phyloP scores from a whole-genome alignment of 2,888 invertebrate genomes.

The Spodoptera exigua region DNA sequence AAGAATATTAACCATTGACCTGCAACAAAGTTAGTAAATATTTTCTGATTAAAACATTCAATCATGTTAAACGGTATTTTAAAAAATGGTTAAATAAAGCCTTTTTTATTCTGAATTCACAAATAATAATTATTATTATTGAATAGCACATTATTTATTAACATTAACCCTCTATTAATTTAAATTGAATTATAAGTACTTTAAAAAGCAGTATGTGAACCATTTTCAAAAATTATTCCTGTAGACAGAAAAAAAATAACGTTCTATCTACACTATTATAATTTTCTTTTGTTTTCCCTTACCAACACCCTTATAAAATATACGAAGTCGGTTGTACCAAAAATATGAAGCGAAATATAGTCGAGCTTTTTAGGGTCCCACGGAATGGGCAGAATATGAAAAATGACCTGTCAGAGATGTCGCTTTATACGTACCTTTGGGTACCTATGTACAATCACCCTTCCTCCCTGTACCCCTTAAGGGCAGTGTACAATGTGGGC shows the following conservation, averaged over 20 bases:
- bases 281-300: conserved; percentile 30
- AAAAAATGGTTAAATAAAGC: too few relatives aligned
- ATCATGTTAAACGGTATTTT: too few relatives aligned
- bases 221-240: too few relatives aligned
- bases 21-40: too few relatives aligned
- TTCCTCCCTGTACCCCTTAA: conserved; percentile 21
- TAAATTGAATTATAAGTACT: too few relatives aligned
- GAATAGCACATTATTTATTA: too few relatives aligned
- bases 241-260: conserved; percentile 10
- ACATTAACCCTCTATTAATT: too few relatives aligned
- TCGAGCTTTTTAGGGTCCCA: conserved; percentile 55
- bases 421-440: conserved; percentile 57
- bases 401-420: conserved; percentile 69
- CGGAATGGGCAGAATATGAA: conserved; percentile 67
- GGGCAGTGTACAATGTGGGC: conserved; percentile 31
- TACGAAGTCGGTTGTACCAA: conserved; percentile 8
- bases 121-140: too few relatives aligned
- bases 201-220: too few relatives aligned
- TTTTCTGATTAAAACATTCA: too few relatives aligned
- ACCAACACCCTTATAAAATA: conserved; percentile 15
- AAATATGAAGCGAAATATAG: conserved; percentile 59
- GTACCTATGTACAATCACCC: conserved; percentile 15
- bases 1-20: too few relatives aligned
- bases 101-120: too few relatives aligned
- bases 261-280: not conserved